Conservation (phyloP, 2,888 invertebrate species). For the Spodoptera exigua region DNA sequence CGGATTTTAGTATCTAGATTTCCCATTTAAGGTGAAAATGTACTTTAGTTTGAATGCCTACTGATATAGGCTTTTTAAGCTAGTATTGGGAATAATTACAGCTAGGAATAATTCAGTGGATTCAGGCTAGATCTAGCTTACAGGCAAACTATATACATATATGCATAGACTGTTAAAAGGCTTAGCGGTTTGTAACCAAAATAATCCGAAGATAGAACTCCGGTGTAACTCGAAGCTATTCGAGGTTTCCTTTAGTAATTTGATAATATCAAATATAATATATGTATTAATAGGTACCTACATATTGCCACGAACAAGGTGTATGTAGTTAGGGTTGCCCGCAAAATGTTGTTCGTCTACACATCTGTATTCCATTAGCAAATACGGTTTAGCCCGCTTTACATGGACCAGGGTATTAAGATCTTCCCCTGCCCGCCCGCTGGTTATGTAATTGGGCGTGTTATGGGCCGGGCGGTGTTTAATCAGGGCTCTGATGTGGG, state of each 20-base stretch:
- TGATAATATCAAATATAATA: conserved; percentile 46
- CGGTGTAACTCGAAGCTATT: conserved; percentile 11
- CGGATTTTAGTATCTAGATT: no score
- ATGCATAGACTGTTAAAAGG: conserved; percentile 18
- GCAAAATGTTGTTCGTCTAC: conserved; percentile 81
- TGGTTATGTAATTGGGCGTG: conserved; percentile 68
- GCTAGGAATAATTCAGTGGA: conserved; percentile 11
- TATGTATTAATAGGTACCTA: conserved; percentile 21
- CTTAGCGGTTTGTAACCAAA: conserved; percentile 19
- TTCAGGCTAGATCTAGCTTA: conserved; percentile 7
- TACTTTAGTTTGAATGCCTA: no score
- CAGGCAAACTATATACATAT: conserved; percentile 12
- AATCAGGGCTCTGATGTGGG: conserved; percentile 77
- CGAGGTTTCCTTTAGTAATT: conserved; percentile 47
- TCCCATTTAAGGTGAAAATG: no score
- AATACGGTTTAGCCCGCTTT: conserved; percentile 80
- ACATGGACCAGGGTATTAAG: conserved; percentile 69
- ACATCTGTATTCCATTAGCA: conserved; percentile 88
- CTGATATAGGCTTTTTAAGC: no score
- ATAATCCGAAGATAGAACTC: conserved; percentile 32
- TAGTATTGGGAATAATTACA: no score
- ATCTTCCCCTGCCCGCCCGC: conserved; percentile 59
- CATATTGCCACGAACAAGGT: conserved; percentile 59
- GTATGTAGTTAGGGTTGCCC: conserved; percentile 74
- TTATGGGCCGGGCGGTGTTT: conserved; percentile 72